Conservation (phyloP, 2,888 invertebrate species). For the Aleiodes alternator region DNA sequence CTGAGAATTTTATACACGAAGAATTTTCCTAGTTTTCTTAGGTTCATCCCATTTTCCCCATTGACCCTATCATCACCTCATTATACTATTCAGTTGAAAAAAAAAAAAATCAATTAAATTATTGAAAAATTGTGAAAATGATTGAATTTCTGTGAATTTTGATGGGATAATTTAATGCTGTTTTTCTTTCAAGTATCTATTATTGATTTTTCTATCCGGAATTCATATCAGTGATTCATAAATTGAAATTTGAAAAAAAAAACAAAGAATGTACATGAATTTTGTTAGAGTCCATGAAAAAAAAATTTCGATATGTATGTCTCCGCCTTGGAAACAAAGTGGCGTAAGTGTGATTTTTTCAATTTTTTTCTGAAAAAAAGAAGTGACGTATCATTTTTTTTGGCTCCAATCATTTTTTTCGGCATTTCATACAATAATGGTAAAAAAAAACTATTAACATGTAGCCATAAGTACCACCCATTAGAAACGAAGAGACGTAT, state of each 20-base stretch:
- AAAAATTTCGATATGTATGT: not conserved
- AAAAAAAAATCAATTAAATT: not conserved
- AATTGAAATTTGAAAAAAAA: not conserved
- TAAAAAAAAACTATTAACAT: too few species aligned
- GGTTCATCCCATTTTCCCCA: not conserved
- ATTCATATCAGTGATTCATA: not conserved
- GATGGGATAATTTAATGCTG: slow-evolving; percentile 4
- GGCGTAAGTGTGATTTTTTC: too few species aligned
- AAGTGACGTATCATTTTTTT: too few species aligned
- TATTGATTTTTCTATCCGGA: not conserved
- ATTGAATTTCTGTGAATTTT: not conserved
- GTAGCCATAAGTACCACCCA: too few species aligned
- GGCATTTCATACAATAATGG: too few species aligned
- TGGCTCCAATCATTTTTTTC: too few species aligned
- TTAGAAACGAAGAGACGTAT: too few species aligned
- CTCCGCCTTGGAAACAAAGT: too few species aligned
- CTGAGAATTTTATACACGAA: not conserved
- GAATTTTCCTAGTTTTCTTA: not conserved
- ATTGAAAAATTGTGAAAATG: not conserved
- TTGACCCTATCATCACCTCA: not conserved
- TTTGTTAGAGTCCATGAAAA: slow-evolving; percentile 1
- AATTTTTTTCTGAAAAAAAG: too few species aligned
- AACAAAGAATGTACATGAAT: not conserved
- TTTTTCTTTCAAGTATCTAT: not conserved
- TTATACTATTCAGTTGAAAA: slow-evolving; percentile 1